phyloP scores from a whole-genome alignment of 1,140 invertebrate species.

The Philopotamus ludificatus region DNA sequence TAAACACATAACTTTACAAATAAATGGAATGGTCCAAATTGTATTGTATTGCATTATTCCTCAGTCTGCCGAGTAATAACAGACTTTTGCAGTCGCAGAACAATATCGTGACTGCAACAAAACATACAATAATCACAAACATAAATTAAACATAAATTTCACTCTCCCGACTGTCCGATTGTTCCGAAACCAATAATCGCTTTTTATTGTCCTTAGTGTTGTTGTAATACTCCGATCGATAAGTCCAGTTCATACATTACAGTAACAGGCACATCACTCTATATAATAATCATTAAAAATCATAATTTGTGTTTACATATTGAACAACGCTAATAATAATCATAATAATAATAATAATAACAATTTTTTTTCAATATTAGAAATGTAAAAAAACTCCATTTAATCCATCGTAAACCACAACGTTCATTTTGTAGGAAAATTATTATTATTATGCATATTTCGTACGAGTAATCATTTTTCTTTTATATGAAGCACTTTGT shows the following conservation, averaged over 20 bases:
- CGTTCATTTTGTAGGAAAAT: too few species aligned
- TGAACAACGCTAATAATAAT: too few species aligned
- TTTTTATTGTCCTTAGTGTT: slow-evolving; percentile 20
- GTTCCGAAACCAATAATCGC: neutral
- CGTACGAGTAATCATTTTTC: too few species aligned
- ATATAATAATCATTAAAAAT: slow-evolving; percentile 16
- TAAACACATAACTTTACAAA: slow-evolving; percentile 32
- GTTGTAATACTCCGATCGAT: slow-evolving; percentile 22
- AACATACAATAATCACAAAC: neutral
- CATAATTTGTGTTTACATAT: too few species aligned
- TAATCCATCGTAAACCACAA: too few species aligned
- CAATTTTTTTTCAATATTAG: too few species aligned
- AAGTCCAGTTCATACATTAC: slow-evolving; percentile 15
- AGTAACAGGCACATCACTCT: slow-evolving; percentile 31
- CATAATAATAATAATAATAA: too few species aligned
- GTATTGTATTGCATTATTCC: slow-evolving; percentile 39
- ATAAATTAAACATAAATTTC: too few species aligned
- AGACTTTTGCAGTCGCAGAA: slow-evolving; percentile 9
- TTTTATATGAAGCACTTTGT: too few species aligned
- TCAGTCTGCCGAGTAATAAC: slow-evolving; percentile 4
- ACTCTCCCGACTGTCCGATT: neutral
- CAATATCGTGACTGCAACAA: slow-evolving; percentile 6
- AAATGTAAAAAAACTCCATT: too few species aligned
- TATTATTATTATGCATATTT: too few species aligned
- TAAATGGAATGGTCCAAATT: slow-evolving; percentile 36